A percentile compares a stretch with the other conserved stretches of the same genome.
Evolutionary conservation across 2,888 invertebrate species (phyloP).

Genomic region (Drosophila helvetica): DNA sequence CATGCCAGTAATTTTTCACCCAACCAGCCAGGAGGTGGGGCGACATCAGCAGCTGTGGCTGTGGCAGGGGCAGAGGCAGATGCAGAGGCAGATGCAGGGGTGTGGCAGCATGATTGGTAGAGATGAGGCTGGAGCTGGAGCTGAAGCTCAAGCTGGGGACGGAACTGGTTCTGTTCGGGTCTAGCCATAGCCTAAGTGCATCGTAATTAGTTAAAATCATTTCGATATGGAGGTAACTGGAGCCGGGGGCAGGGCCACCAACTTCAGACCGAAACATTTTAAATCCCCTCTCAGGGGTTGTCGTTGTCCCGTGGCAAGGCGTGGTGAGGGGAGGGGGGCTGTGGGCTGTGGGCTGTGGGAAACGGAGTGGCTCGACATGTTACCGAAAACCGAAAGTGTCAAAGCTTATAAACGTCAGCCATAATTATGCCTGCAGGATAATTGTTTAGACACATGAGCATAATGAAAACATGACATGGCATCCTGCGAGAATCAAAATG

Average conservation of each 20-base stretch:
- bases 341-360: neutral
- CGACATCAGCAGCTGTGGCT: neutral
- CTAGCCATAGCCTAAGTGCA: conserved; percentile 34
- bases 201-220: conserved; percentile 63
- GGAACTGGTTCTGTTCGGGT: neutral
- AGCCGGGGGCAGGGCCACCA: neutral
- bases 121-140: neutral
- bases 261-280: conserved; percentile 18
- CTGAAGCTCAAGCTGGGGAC: neutral
- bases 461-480: conserved; percentile 79
- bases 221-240: conserved; percentile 32
- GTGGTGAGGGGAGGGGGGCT: neutral
- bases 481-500: conserved; percentile 77
- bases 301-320: neutral
- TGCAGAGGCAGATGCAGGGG: neutral
- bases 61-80: too few species aligned
- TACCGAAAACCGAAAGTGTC: conserved; percentile 79
- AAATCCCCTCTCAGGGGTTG: conserved; percentile 3
- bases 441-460: conserved; percentile 81
- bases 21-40: conserved; percentile 3
- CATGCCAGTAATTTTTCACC: conserved; percentile 79
- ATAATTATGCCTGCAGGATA: conserved; percentile 80
- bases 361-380: conserved; percentile 51
- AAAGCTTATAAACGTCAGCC: conserved; percentile 81
- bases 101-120: neutral